Evolutionary conservation across 37 sponge, comb jelly and placozoan species (phyloP).

Genomic region (Petrosia ficiformis): DNA sequence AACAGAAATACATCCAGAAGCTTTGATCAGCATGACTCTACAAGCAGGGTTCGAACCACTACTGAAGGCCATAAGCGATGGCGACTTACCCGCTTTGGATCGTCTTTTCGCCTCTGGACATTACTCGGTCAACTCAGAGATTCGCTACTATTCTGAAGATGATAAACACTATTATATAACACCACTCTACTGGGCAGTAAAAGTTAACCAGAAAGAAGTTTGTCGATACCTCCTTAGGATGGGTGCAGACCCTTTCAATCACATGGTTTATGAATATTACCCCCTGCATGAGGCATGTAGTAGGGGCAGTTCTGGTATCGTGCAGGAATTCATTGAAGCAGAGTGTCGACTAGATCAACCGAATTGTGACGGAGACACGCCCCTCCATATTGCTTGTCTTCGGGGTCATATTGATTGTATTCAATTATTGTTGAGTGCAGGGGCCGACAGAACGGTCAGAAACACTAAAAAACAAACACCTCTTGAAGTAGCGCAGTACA

Average conservation of each 20-base stretch:
- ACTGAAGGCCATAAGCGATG: neutral
- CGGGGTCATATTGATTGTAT: constrained; percentile 50
- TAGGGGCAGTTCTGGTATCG: constrained; percentile 31
- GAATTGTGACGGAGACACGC: constrained; percentile 41
- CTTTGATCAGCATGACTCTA: neutral
- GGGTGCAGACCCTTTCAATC: constrained; percentile 29
- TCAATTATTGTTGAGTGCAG: constrained; percentile 23
- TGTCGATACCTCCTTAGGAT: constrained; percentile 38
- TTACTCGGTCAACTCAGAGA: constrained; percentile 33
- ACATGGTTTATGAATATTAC: constrained; percentile 53
- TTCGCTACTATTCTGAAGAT: constrained; percentile 45
- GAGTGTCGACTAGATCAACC: constrained; percentile 21
- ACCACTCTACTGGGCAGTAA: constrained; percentile 55
- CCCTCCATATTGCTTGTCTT: constrained; percentile 60
- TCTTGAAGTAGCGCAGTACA: constrained; percentile 34
- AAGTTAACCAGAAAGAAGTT: constrained; percentile 7
- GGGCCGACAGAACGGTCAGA: constrained; percentile 12
- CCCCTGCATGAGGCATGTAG: constrained; percentile 60
- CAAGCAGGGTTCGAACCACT: neutral
- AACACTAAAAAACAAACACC: constrained; percentile 43
- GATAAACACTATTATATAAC: constrained; percentile 45
- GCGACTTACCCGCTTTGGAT: neutral
- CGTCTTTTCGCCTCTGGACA: neutral
- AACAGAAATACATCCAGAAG: too few relatives aligned
- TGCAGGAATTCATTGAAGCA: constrained; percentile 32